Conservation (phyloP, 2,113 vertebrate genomes). For the Tonatia bakeri region DNA sequence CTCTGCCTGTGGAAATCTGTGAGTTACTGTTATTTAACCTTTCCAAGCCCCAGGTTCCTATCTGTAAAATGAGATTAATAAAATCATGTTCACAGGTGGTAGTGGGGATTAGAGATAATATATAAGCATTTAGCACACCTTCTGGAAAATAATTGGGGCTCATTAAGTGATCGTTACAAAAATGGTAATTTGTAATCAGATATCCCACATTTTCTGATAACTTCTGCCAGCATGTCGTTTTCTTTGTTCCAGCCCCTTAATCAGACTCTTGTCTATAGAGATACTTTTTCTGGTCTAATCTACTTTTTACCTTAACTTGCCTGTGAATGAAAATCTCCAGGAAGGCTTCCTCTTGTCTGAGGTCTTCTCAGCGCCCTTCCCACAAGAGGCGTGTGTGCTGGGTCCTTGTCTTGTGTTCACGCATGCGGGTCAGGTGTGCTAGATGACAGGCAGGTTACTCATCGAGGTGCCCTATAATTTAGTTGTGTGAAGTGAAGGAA, state of each 20-base stretch:
- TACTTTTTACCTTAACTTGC: neutral
- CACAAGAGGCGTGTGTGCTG: rapidly evolving
- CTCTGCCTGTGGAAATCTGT: neutral
- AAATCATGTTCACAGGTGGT: neutral
- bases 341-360: neutral
- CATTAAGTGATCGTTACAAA: neutral
- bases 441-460: constrained; percentile 6
- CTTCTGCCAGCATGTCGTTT: neutral
- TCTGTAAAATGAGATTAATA: neutral
- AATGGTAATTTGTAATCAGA: neutral
- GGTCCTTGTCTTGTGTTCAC: neutral
- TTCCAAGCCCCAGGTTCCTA: neutral
- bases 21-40: neutral
- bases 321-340: neutral
- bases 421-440: neutral
- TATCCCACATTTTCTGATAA: neutral
- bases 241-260: neutral
- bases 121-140: neutral
- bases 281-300: neutral
- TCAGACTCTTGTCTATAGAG: neutral
- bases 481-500: constrained; percentile 19
- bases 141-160: neutral
- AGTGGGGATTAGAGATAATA: neutral
- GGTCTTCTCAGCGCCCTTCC: neutral
- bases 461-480: constrained; percentile 23